phyloP scores from a whole-genome alignment of 1,140 invertebrate genomes.

The Muscidifurax raptorellus region DNA sequence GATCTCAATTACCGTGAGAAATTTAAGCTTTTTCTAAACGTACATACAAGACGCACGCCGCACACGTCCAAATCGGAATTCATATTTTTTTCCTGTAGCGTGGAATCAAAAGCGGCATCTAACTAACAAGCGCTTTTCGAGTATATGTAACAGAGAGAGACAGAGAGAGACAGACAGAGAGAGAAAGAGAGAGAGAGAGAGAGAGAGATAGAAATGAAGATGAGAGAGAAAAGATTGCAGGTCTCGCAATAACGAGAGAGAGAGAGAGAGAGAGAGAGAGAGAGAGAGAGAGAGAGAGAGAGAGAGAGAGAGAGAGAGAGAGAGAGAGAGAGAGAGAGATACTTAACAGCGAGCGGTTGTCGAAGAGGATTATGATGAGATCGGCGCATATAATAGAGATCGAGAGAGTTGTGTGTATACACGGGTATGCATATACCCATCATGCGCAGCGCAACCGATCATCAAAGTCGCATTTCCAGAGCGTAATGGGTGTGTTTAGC shows the following conservation, averaged over 20 bases:
- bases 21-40: neutral
- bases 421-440: too few relatives aligned
- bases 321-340: neutral
- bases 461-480: slow-evolving; percentile 74
- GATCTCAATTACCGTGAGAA: neutral
- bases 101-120: neutral
- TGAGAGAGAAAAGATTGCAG: neutral
- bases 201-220: neutral
- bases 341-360: neutral
- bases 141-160: too few relatives aligned
- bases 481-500: slow-evolving; percentile 70
- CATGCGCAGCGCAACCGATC: slow-evolving; percentile 67
- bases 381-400: neutral
- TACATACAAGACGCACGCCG: too few relatives aligned
- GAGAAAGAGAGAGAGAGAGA: too few relatives aligned
- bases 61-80: neutral
- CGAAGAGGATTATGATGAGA: neutral
- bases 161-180: too few relatives aligned
- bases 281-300: too few relatives aligned
- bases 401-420: too few relatives aligned
- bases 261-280: too few relatives aligned
- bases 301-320: neutral
- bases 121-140: neutral
- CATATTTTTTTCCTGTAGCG: neutral
- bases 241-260: neutral